A percentile compares a stretch with the other conserved stretches of the same genome.
These are phyloP conservation scores for Hydropsyche betteni DNA, from an alignment of 2,888 invertebrate genomes.

Conservation along the genomic window DNA sequence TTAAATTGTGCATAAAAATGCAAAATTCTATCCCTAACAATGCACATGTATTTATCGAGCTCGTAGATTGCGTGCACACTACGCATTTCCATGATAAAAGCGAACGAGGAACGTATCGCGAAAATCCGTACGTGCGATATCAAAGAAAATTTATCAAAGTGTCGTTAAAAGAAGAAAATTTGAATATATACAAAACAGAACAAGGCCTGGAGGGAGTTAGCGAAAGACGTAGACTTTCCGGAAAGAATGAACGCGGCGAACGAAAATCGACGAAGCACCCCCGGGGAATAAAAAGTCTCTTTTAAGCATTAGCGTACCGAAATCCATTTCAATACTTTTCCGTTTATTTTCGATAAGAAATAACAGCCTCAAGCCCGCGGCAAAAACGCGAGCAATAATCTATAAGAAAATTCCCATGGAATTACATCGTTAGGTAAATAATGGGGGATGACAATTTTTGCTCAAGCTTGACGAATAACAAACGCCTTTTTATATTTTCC, in stretches of 20 bases:
- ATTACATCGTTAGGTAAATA: slow-evolving; percentile 27
- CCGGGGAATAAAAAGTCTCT: slow-evolving; percentile 46
- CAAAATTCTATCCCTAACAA: no score
- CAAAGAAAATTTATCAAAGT: slow-evolving; percentile 47
- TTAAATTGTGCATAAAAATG: no score
- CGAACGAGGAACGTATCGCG: slow-evolving; percentile 11
- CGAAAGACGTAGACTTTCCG: slow-evolving; percentile 35
- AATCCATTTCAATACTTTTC: slow-evolving; percentile 47
- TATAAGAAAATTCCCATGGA: slow-evolving; percentile 26
- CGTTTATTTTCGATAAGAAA: slow-evolving; percentile 45
- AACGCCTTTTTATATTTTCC: no score
- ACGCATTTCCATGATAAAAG: slow-evolving; percentile 29
- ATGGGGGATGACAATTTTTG: slow-evolving; percentile 15
- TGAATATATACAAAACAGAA: slow-evolving; percentile 50
- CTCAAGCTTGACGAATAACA: no score
- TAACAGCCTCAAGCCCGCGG: slow-evolving; percentile 29
- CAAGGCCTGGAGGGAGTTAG: slow-evolving; percentile 45
- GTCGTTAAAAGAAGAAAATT: slow-evolving; percentile 50
- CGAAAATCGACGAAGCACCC: slow-evolving; percentile 48
- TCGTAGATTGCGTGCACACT: neutral
- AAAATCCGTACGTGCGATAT: slow-evolving; percentile 22
- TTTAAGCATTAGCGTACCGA: slow-evolving; percentile 49
- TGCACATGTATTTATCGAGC: no score
- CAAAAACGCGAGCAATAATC: slow-evolving; percentile 15
- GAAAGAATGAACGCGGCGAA: slow-evolving; percentile 48